These are phyloP conservation scores for Equus przewalskii DNA, from an alignment of 2,113 vertebrate species.

Conservation along the genomic window DNA sequence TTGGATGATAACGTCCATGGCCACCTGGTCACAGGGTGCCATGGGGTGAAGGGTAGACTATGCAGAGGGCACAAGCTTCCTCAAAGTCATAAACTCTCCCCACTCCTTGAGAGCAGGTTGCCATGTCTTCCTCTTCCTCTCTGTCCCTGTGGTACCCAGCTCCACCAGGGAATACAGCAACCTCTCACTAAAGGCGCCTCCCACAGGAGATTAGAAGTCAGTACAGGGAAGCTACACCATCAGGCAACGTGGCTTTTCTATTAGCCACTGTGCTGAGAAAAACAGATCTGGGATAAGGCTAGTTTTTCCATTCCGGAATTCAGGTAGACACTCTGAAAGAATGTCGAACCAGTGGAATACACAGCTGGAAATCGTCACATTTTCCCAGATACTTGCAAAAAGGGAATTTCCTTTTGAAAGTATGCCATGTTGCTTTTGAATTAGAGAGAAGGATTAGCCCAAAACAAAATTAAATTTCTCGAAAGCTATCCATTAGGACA, in stretches of 20 bases:
- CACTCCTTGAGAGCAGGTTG: not conserved
- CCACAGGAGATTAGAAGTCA: not conserved
- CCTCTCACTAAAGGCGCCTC: not conserved
- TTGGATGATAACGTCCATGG: not conserved
- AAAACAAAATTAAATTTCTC: conserved; percentile 24
- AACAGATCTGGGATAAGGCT: not conserved
- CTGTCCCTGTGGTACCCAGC: not conserved
- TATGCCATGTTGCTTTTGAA: not conserved
- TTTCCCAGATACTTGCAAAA: not conserved
- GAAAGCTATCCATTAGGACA: not conserved
- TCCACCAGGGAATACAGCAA: not conserved
- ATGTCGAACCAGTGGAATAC: not conserved
- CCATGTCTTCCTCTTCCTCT: not conserved
- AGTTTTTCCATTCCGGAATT: not conserved
- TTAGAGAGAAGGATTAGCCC: not conserved
- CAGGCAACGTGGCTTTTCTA: not conserved
- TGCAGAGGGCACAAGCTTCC: not conserved
- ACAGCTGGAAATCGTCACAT: not conserved
- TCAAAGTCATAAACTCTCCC: not conserved
- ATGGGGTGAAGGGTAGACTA: not conserved
- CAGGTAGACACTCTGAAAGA: not conserved
- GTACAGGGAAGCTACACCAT: not conserved
- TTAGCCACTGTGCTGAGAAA: not conserved
- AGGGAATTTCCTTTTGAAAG: conserved; percentile 3
- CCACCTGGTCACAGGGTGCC: no score